Evolutionary conservation across 2,888 invertebrate genomes (phyloP).

Genomic region (Temnothorax unifasciatus): DNA sequence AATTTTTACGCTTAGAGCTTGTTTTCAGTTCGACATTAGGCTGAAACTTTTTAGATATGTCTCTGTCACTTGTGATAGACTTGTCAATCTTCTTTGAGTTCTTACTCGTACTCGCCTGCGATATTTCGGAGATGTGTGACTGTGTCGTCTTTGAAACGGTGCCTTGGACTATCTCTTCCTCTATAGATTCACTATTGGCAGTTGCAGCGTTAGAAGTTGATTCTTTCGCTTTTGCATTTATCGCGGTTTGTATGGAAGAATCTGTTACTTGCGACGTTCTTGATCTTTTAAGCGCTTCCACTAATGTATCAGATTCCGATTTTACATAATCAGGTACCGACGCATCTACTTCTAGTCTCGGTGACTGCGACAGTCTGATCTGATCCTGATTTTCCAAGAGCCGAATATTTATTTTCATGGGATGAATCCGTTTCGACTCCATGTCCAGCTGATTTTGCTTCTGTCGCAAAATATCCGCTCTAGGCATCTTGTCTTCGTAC

Average conservation of each 20-base stretch:
- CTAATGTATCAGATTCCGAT: constrained; percentile 82
- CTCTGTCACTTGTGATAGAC: constrained; percentile 71
- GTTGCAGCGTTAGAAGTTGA: constrained; percentile 54
- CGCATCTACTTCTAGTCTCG: constrained; percentile 64
- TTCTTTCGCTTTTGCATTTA: constrained; percentile 54
- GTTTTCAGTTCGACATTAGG: constrained; percentile 75
- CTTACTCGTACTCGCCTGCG: constrained; percentile 64
- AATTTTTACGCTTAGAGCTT: constrained; percentile 81
- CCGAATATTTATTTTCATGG: constrained; percentile 63
- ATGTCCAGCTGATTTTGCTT: constrained; percentile 77
- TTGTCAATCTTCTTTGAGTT: constrained; percentile 77
- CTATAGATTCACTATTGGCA: constrained; percentile 62
- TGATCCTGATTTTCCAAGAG: constrained; percentile 65
- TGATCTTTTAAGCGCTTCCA: constrained; percentile 82
- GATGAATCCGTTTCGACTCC: constrained; percentile 75
- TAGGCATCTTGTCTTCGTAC: constrained; percentile 85
- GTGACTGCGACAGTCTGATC: constrained; percentile 50
- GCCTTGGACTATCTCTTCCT: constrained; percentile 68
- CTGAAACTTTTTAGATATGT: constrained; percentile 76
- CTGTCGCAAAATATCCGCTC: constrained; percentile 75
- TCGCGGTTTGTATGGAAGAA: constrained; percentile 56
- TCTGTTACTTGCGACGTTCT: constrained; percentile 69
- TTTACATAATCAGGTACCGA: constrained; percentile 75
- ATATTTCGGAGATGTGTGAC: constrained; percentile 75
- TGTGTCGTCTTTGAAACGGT: constrained; percentile 72